Conservation (phyloP, 2,113 vertebrate species). For the Pteronura brasiliensis region DNA sequence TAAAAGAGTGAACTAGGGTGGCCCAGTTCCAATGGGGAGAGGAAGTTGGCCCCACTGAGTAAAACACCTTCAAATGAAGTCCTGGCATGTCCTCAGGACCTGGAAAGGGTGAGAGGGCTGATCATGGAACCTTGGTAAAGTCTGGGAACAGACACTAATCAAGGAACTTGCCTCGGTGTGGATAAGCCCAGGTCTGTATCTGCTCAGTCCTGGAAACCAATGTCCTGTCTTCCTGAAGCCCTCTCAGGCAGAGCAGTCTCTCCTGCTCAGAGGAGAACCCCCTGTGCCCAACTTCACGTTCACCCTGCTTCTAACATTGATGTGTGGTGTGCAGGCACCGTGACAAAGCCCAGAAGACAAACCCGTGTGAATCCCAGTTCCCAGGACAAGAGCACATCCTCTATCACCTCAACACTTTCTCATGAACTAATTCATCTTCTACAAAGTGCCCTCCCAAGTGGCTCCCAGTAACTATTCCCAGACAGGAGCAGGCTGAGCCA, state of each 20-base stretch:
- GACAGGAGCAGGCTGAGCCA: no score
- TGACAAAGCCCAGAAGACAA: no score
- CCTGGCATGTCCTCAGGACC: not conserved
- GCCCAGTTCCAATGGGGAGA: no score
- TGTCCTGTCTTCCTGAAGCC: rapidly evolving
- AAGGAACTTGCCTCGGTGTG: not conserved
- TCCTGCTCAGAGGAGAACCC: not conserved
- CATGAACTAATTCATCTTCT: no score
- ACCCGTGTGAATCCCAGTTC: no score
- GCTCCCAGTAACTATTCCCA: no score
- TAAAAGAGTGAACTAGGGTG: no score
- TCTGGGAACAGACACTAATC: not conserved
- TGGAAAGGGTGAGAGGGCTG: not conserved
- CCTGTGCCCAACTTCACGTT: rapidly evolving
- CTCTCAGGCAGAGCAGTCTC: not conserved
- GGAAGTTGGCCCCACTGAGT: no score
- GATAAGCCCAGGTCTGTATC: not conserved
- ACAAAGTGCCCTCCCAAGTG: no score
- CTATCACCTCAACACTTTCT: no score
- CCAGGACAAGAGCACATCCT: no score
- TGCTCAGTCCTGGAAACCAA: not conserved
- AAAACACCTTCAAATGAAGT: not conserved
- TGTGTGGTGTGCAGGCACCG: rapidly evolving
- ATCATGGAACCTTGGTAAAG: not conserved
- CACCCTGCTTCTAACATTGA: not conserved